Percentiles rank a stretch among this genome's conserved stretches.
Evolutionary conservation across 2,888 invertebrate genomes (phyloP).

Genomic region (Embidobia sp.): DNA sequence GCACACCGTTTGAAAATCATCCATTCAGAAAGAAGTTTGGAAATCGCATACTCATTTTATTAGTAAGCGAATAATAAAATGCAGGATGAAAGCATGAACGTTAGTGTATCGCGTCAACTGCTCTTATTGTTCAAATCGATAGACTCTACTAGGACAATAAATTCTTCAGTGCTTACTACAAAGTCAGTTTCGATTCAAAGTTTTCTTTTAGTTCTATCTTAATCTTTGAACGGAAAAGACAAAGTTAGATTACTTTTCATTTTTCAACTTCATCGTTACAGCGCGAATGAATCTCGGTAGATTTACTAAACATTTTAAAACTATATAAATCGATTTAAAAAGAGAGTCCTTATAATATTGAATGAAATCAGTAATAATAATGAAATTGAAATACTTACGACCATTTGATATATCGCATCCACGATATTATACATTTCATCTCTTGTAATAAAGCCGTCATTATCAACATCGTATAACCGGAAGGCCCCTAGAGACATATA

Average conservation of each 20-base stretch:
- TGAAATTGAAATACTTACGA: constrained; percentile 86
- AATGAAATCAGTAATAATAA: not conserved
- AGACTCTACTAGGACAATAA: constrained; percentile 23
- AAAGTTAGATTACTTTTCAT: constrained; percentile 46
- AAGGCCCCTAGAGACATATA: constrained; percentile 91
- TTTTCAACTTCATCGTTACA: constrained; percentile 19
- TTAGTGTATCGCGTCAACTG: constrained; percentile 18
- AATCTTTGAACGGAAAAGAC: constrained; percentile 19
- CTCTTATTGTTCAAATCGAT: constrained; percentile 23
- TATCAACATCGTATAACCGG: constrained; percentile 96
- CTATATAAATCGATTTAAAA: no score
- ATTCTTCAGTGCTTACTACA: constrained; percentile 28
- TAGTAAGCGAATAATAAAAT: no score
- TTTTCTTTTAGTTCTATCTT: constrained; percentile 23
- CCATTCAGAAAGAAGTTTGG: no score
- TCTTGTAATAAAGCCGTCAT: constrained; percentile 96
- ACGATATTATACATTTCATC: constrained; percentile 99
- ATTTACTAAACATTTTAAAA: constrained; percentile 5
- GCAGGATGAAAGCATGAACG: constrained; percentile 1
- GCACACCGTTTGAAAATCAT: no score
- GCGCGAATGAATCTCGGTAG: constrained; percentile 1
- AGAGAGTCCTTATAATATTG: no score
- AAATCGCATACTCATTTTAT: no score
- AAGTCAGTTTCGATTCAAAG: constrained; percentile 27
- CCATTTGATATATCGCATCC: constrained; percentile 98